These are phyloP conservation scores for Coreoperca whiteheadi DNA, from an alignment of 2,113 vertebrate species.

Conservation along the genomic window DNA sequence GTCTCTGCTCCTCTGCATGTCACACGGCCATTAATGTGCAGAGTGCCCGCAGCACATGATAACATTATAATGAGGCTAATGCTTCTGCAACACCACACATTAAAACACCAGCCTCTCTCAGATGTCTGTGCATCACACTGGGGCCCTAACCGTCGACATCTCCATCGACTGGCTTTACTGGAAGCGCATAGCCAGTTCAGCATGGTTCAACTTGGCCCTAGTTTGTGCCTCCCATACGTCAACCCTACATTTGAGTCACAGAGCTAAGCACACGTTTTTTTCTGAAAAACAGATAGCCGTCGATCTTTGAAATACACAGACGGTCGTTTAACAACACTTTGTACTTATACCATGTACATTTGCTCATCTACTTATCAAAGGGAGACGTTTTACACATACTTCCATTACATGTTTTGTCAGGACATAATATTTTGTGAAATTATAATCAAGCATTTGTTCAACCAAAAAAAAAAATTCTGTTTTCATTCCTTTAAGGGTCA, in stretches of 20 bases:
- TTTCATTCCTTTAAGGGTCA: too few species aligned
- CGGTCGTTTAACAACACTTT: neutral
- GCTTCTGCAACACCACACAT: neutral
- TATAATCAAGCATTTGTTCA: too few species aligned
- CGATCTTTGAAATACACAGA: neutral
- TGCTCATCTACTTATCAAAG: too few species aligned
- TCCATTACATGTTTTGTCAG: too few species aligned
- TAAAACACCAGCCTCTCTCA: conserved; percentile 11
- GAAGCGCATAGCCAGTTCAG: neutral
- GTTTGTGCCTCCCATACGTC: neutral
- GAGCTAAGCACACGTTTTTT: neutral
- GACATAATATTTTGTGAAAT: too few species aligned
- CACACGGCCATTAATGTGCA: neutral
- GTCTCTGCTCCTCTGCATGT: neutral
- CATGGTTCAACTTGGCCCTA: neutral
- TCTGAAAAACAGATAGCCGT: neutral
- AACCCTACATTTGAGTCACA: neutral
- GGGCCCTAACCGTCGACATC: neutral
- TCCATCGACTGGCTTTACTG: neutral
- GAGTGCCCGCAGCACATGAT: neutral
- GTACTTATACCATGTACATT: too few species aligned
- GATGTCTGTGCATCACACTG: neutral
- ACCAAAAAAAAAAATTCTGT: too few species aligned
- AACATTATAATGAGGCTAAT: conserved; percentile 17
- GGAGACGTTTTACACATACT: too few species aligned